phyloP scores from a whole-genome alignment of 2,113 vertebrate genomes.

The Vicugna pacos region DNA sequence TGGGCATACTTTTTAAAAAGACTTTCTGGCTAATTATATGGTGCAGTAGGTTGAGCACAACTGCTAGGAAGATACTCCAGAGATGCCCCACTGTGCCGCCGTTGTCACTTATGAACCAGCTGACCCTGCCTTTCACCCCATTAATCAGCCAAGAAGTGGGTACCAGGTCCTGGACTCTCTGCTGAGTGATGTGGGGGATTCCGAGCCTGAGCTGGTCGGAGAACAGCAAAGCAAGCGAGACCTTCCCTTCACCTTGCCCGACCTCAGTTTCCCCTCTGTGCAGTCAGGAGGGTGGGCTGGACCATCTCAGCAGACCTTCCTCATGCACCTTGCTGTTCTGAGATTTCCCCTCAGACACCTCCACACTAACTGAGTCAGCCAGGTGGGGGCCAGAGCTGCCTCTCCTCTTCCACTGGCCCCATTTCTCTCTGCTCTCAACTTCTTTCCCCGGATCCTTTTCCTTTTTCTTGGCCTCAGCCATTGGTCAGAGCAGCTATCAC shows the following conservation, averaged over 20 bases:
- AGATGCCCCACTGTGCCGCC: not conserved
- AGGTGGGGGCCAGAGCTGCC: not conserved
- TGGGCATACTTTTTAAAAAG: not conserved
- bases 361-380: not conserved
- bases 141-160: not conserved
- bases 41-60: not conserved
- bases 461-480: not conserved
- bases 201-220: not conserved
- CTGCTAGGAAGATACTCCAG: not conserved
- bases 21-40: not conserved
- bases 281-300: not conserved
- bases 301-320: not conserved
- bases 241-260: rapidly evolving
- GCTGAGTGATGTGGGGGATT: rapidly evolving
- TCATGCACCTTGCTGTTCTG: rapidly evolving
- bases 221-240: not conserved
- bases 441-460: not conserved
- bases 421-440: not conserved
- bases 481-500: not conserved
- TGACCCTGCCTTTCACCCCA: not conserved
- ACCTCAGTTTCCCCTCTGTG: not conserved
- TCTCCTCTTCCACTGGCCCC: not conserved
- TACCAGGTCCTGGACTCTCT: not conserved
- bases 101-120: not conserved
- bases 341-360: not conserved